Conservation (phyloP, 1,140 invertebrate genomes). For the Scaptomyza pallida region DNA sequence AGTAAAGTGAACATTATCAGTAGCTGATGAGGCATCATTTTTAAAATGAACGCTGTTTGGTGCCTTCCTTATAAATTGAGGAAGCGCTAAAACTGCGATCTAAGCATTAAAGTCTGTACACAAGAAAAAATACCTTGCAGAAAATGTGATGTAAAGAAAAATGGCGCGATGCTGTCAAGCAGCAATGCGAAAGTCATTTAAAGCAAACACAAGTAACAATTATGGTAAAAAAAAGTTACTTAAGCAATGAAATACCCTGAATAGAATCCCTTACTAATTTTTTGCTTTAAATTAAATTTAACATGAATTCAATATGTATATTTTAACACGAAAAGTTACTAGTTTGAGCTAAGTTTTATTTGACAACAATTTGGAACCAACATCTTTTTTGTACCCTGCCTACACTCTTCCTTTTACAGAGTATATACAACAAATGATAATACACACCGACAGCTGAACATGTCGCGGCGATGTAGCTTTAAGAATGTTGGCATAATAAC, state of each 20-base stretch:
- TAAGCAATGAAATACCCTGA: neutral
- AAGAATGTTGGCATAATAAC: conserved; percentile 35
- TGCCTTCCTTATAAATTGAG: neutral
- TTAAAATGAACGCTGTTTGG: conserved; percentile 25
- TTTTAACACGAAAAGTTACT: too few species aligned
- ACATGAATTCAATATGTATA: too few species aligned
- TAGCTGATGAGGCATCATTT: conserved; percentile 56
- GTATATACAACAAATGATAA: conserved; percentile 30
- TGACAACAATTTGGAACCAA: too few species aligned
- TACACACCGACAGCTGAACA: conserved; percentile 16
- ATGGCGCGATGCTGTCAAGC: conserved; percentile 31
- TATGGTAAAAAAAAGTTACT: neutral
- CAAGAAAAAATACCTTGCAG: conserved; percentile 47
- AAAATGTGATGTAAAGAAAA: conserved; percentile 36
- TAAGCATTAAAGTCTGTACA: conserved; percentile 18
- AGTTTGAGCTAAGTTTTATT: too few species aligned
- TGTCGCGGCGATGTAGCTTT: conserved; percentile 23
- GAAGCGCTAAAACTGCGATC: conserved; percentile 16
- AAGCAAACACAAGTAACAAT: conserved; percentile 11
- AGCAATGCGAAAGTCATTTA: conserved; percentile 31
- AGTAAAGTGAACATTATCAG: conserved; percentile 13
- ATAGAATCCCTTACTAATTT: neutral
- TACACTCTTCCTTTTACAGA: neutral
- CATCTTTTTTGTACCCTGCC: neutral
- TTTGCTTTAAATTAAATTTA: neutral